These are phyloP conservation scores for Echinops telfairi DNA, from an alignment of 2,113 vertebrate species.

Conservation along the genomic window DNA sequence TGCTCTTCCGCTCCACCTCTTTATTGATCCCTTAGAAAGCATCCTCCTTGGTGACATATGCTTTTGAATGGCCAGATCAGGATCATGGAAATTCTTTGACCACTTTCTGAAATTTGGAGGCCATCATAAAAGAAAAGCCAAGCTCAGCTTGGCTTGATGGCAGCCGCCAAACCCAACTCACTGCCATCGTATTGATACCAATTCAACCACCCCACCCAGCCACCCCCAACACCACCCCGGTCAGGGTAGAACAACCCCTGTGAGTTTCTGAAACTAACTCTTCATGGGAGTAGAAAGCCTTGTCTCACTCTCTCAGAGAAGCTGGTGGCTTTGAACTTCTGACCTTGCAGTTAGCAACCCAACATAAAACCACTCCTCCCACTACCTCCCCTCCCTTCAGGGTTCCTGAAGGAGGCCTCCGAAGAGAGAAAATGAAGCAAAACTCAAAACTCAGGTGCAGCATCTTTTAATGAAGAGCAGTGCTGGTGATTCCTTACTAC, in stretches of 20 bases:
- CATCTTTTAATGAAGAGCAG: neutral
- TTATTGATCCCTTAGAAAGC: conserved; percentile 28
- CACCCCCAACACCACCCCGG: too few relatives aligned
- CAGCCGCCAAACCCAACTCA: too few relatives aligned
- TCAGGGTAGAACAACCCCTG: too few relatives aligned
- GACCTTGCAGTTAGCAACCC: too few relatives aligned
- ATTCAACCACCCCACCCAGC: too few relatives aligned
- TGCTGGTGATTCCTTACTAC: neutral
- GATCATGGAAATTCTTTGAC: conserved; percentile 18
- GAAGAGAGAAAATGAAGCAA: neutral
- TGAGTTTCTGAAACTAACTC: too few relatives aligned
- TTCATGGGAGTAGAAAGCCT: too few relatives aligned
- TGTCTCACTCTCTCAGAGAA: too few relatives aligned
- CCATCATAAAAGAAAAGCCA: neutral
- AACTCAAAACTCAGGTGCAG: neutral
- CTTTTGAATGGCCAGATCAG: neutral
- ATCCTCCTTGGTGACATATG: neutral
- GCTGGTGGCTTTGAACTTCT: too few relatives aligned
- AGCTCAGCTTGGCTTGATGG: neutral
- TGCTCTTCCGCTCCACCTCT: neutral
- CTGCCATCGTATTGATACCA: too few relatives aligned
- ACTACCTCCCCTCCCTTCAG: neutral
- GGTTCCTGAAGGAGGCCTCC: neutral
- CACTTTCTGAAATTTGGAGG: neutral
- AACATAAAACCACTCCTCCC: neutral